Conservation (phyloP, 2,888 invertebrate species). For the Epirrhoe alternata region DNA sequence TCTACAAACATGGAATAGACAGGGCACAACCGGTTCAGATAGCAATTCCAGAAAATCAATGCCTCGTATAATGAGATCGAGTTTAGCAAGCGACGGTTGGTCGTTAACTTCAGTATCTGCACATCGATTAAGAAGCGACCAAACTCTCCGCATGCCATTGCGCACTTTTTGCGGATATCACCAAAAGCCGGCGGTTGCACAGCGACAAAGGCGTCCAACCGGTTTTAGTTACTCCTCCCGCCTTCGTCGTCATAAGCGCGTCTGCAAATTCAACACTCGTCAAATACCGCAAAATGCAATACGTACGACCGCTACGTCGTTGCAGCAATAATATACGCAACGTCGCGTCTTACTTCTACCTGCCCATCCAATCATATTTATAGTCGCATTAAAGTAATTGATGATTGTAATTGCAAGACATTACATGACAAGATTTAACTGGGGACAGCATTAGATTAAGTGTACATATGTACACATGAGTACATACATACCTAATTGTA, state of each 20-base stretch:
- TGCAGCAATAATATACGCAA: constrained; percentile 55
- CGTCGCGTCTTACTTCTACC: constrained; percentile 49
- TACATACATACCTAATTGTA: not conserved
- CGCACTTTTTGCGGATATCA: constrained; percentile 82
- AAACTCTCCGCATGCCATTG: constrained; percentile 72
- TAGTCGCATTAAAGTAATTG: constrained; percentile 49
- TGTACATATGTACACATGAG: not conserved
- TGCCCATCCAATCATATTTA: constrained; percentile 49
- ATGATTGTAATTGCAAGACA: constrained; percentile 50
- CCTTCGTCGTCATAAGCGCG: constrained; percentile 72
- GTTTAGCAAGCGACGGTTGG: constrained; percentile 60
- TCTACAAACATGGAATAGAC: constrained; percentile 63
- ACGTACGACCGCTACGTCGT: constrained; percentile 55
- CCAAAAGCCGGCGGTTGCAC: constrained; percentile 76
- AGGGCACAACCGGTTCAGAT: constrained; percentile 68
- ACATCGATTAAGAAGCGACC: constrained; percentile 70
- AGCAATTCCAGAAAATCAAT: constrained; percentile 69
- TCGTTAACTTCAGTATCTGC: constrained; percentile 60
- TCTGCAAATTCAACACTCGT: constrained; percentile 81
- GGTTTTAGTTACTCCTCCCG: constrained; percentile 76
- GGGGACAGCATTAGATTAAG: constrained; percentile 24
- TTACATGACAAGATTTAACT: constrained; percentile 39
- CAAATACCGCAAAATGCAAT: constrained; percentile 76
- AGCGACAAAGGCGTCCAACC: constrained; percentile 79
- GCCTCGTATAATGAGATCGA: constrained; percentile 66